Base-by-base conservation (phyloP, 2,888 invertebrate species). In the Andrena bicolor region DNA sequence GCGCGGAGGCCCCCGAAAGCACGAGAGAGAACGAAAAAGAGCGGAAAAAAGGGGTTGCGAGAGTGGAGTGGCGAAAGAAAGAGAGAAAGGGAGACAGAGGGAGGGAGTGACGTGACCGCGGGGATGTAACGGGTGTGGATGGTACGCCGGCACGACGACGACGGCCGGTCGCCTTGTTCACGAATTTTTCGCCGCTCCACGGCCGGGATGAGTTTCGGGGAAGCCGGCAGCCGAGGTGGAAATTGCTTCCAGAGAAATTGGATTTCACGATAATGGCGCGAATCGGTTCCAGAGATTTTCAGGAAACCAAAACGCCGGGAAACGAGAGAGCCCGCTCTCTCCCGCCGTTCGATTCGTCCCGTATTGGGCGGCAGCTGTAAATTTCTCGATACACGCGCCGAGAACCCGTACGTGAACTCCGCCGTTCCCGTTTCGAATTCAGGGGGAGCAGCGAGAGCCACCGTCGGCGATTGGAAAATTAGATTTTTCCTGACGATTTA, bases 71-170 rank as follows among this genome's bases (percentile, higher is more conserved):
- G 51, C 41, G 35, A 65, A 65, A 8, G 60, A 7, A 13, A 76
- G 76, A 51, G 60, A 75, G 82, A 72, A 76, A 82, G 65, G 82
- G 65, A 65, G 81, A 80, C 76, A 82, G 80, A 68, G 82, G 84
- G 71, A 69, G 82, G 82, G 51, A 53, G 78, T 58, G 49, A 76
- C 71, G 61, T 51, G 76, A 84, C 74, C 82, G 64, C 80, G 64
- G 80, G 79, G 83, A 85, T 84, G 85, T 85, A 86, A 86, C 86
- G 85, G 85, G 86, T 86, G 86, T 87, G 81, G 80, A 79, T 65
- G 70, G 77, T 79, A 74, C 66, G 66, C 48, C 69, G 56, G 64
- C 68, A 73, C 73, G 30, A 61, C 70, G 64, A 65, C 66, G 66
- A 53, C 66, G 66, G 66, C 28, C 48, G 64, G 32, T 56, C 48